Conservation (phyloP, 1,140 invertebrate genomes). For the Drosophila nigromelanica region DNA sequence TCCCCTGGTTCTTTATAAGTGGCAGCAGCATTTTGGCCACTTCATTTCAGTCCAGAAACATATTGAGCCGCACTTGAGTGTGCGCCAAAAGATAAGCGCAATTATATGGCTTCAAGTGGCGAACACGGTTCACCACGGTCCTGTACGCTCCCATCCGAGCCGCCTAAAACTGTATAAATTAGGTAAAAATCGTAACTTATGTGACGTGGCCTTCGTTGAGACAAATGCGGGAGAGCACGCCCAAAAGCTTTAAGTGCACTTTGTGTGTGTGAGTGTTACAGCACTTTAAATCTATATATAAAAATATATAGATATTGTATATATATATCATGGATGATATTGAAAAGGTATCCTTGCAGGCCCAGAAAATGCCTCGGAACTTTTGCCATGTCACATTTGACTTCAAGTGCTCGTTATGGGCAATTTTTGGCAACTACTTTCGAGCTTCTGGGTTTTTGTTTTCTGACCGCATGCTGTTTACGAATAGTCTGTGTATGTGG, state of each 20-base stretch:
- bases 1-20: slow-evolving; percentile 37
- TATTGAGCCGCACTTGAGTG: slow-evolving; percentile 79
- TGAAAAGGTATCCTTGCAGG: slow-evolving; percentile 57
- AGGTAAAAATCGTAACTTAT: slow-evolving; percentile 72
- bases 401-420: slow-evolving; percentile 78
- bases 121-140: slow-evolving; percentile 10
- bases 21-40: slow-evolving; percentile 55
- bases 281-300: slow-evolving; percentile 65
- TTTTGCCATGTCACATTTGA: slow-evolving; percentile 66
- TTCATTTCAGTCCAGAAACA: slow-evolving; percentile 77
- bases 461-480: slow-evolving; percentile 56
- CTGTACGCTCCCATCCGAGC: not conserved
- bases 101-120: slow-evolving; percentile 75
- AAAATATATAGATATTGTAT: slow-evolving; percentile 19
- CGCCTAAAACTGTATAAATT: slow-evolving; percentile 63
- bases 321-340: slow-evolving; percentile 30
- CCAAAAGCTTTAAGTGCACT: slow-evolving; percentile 67
- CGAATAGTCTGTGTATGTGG: slow-evolving; percentile 4
- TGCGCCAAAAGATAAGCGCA: slow-evolving; percentile 80
- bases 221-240: slow-evolving; percentile 57
- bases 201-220: slow-evolving; percentile 71
- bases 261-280: slow-evolving; percentile 14
- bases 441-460: slow-evolving; percentile 61
- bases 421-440: slow-evolving; percentile 66
- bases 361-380: slow-evolving; percentile 50